Percentiles rank a stretch among this genome's conserved stretches.
These are phyloP conservation scores for Sinopyrophorus schimmeli DNA, from an alignment of 2,888 invertebrate species.

Conservation along the genomic window DNA sequence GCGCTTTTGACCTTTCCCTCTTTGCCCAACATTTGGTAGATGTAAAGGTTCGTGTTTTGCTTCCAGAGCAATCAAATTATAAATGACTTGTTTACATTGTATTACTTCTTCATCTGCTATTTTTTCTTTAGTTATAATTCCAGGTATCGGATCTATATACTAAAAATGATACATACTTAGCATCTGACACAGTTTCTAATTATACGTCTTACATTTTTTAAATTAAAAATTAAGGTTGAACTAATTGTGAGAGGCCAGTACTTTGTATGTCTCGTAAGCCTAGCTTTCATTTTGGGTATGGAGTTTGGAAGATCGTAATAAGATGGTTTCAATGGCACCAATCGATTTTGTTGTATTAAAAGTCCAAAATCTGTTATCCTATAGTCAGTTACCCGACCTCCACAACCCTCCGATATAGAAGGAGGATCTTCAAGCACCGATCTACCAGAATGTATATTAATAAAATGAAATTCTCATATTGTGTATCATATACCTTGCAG, in stretches of 20 bases:
- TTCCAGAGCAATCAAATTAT: constrained; percentile 78
- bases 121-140: constrained; percentile 78
- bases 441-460: constrained; percentile 53
- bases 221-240: constrained; percentile 84
- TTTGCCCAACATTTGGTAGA: constrained; percentile 68
- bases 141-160: constrained; percentile 81
- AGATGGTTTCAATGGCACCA: constrained; percentile 69
- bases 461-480: neutral
- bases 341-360: constrained; percentile 80
- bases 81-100: constrained; percentile 84
- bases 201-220: constrained; percentile 65
- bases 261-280: constrained; percentile 77
- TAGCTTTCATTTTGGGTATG: constrained; percentile 66
- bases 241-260: constrained; percentile 90
- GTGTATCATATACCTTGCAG: constrained; percentile 57
- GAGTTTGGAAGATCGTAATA: constrained; percentile 57
- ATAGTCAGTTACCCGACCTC: constrained; percentile 93
- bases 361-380: constrained; percentile 83
- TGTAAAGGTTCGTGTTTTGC: constrained; percentile 81
- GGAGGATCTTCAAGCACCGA: constrained; percentile 93
- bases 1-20: constrained; percentile 64
- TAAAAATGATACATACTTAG: constrained; percentile 45
- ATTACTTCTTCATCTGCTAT: constrained; percentile 84
- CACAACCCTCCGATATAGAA: constrained; percentile 91
- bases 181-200: no score